These are phyloP conservation scores for Lasioglossum marginatum DNA, from an alignment of 2,888 invertebrate species.

Conservation along the genomic window DNA sequence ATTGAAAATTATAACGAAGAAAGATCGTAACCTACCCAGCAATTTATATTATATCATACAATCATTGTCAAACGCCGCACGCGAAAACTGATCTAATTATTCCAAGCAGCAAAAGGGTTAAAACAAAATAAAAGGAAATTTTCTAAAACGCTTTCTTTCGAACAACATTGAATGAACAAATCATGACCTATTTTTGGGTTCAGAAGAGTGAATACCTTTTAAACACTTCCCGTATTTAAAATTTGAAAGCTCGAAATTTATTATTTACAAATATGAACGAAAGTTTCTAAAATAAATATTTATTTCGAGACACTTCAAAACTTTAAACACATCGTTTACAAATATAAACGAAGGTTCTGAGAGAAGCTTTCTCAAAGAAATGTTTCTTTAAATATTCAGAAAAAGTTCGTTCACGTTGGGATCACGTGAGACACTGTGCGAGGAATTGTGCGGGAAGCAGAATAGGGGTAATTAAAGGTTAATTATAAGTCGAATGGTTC, in stretches of 20 bases:
- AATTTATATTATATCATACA: not conserved
- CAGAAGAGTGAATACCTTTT: not conserved
- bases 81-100: not conserved
- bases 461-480: not conserved
- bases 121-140: not conserved
- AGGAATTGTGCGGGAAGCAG: not conserved
- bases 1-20: not conserved
- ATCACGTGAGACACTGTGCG: not conserved
- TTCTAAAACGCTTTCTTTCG: not conserved
- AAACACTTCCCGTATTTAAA: not conserved
- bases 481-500: slow-evolving; percentile 23
- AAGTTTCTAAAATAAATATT: not conserved
- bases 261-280: not conserved
- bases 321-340: too few relatives aligned
- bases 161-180: too few relatives aligned
- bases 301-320: not conserved
- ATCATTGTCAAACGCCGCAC: too few relatives aligned
- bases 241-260: not conserved
- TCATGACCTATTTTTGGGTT: not conserved
- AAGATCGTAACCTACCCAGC: not conserved
- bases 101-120: not conserved
- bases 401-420: not conserved
- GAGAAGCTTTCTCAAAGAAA: not conserved
- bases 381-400: not conserved
- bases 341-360: not conserved